Conservation (phyloP, 2,888 invertebrate genomes). For the Aphidoletes aphidimyza region DNA sequence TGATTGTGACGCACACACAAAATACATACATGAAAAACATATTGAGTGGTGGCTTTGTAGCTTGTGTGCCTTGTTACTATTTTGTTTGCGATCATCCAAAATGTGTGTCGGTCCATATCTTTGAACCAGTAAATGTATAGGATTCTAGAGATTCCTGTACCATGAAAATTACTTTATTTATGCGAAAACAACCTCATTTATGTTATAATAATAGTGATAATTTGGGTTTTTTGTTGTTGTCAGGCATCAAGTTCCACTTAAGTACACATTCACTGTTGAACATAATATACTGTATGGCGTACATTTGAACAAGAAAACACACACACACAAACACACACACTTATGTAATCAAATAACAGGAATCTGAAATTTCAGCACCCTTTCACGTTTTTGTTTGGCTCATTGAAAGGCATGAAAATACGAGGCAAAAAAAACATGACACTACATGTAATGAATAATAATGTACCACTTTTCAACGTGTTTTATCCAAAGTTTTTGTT, state of each 20-base stretch:
- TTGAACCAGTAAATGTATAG: background rate
- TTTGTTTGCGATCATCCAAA: background rate
- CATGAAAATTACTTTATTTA: background rate
- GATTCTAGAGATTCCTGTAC: background rate
- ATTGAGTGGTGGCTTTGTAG: too few relatives aligned
- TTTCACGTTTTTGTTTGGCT: background rate
- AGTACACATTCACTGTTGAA: background rate
- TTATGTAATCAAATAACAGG: background rate
- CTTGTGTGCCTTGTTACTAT: too few relatives aligned
- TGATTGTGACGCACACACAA: background rate
- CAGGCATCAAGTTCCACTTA: background rate
- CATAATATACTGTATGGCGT: background rate
- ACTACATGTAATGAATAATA: constrained; percentile 19
- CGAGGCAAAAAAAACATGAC: background rate
- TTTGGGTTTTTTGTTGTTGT: constrained; percentile 16
- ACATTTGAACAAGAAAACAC: background rate
- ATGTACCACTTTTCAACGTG: background rate
- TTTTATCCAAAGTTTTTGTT: background rate
- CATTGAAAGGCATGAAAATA: background rate
- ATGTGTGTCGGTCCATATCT: background rate
- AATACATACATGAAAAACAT: too few relatives aligned
- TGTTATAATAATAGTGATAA: background rate
- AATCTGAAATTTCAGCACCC: background rate
- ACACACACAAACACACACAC: background rate
- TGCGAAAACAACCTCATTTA: background rate